phyloP scores from a whole-genome alignment of 2,888 invertebrate species.

The Uloborus plumipes region DNA sequence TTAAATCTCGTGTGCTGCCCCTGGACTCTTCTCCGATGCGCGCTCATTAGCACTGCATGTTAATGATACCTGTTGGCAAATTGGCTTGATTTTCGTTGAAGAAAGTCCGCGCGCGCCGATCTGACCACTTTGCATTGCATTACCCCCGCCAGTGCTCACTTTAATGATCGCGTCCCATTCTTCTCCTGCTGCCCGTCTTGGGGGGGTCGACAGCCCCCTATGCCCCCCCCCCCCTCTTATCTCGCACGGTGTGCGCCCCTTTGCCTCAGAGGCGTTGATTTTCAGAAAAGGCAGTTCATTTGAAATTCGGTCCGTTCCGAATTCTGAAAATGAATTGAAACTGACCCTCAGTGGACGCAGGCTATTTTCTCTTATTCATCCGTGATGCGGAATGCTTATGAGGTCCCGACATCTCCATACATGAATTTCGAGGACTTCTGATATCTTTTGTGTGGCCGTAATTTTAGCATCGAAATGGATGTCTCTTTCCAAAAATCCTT shows the following conservation, averaged over 20 bases:
- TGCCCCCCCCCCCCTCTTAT: neutral
- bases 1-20: constrained; percentile 21
- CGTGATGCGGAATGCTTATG: too few relatives aligned
- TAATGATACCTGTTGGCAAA: constrained; percentile 47
- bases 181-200: neutral
- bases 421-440: too few relatives aligned
- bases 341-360: too few relatives aligned
- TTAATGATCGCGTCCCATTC: too few relatives aligned
- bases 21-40: constrained; percentile 3
- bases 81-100: constrained; percentile 47
- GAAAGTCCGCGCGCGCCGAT: constrained; percentile 9
- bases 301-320: too few relatives aligned
- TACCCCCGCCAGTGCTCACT: neutral
- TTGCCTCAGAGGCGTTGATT: constrained; percentile 2
- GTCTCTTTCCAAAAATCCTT: too few relatives aligned
- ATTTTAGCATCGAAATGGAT: too few relatives aligned
- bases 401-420: too few relatives aligned
- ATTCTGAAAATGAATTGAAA: too few relatives aligned
- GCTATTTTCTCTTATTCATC: too few relatives aligned
- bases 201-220: neutral
- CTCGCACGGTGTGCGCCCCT: neutral
- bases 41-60: constrained; percentile 29
- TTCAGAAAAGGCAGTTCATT: too few relatives aligned
- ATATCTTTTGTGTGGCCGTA: too few relatives aligned
- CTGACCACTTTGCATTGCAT: constrained; percentile 32